These are phyloP conservation scores for Sternarchorhynchus goeldii DNA, from an alignment of 2,797 vertebrate species.

Conservation along the genomic window DNA sequence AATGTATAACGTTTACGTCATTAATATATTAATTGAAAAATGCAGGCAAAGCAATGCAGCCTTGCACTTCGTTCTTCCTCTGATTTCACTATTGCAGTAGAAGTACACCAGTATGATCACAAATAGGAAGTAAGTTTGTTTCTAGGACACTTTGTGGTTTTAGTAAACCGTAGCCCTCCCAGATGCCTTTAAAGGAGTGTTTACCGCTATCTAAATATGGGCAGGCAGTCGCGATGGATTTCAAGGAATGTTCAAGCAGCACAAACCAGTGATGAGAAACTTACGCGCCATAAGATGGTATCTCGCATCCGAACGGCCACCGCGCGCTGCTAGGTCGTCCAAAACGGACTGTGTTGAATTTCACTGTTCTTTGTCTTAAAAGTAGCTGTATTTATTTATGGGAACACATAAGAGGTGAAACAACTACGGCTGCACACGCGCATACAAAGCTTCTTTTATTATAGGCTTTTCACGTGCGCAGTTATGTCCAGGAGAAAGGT, in stretches of 20 bases:
- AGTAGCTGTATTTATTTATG: background rate
- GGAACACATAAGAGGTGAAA: constrained; percentile 15
- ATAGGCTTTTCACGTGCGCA: background rate
- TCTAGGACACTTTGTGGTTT: constrained; percentile 62
- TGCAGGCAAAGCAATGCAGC: background rate
- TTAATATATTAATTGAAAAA: too few species aligned
- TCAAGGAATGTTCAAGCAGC: constrained; percentile 95
- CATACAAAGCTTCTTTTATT: background rate
- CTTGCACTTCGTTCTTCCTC: background rate
- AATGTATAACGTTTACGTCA: too few species aligned
- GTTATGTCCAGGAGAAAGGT: constrained; percentile 85
- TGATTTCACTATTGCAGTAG: constrained; percentile 4
- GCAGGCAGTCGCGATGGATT: constrained; percentile 93
- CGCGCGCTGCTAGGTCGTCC: too few species aligned
- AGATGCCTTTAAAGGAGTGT: constrained; percentile 98
- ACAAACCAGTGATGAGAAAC: constrained; percentile 77
- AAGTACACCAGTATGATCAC: constrained; percentile 42
- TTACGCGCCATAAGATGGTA: too few species aligned
- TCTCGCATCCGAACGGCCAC: too few species aligned
- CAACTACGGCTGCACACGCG: background rate
- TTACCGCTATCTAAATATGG: constrained; percentile 96
- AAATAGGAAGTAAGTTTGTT: constrained; percentile 66
- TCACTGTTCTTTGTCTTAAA: constrained; percentile 8
- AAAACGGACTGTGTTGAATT: too few species aligned
- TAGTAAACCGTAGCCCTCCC: constrained; percentile 77